Conservation (phyloP, 1,140 invertebrate genomes). For the Sipha flava region DNA sequence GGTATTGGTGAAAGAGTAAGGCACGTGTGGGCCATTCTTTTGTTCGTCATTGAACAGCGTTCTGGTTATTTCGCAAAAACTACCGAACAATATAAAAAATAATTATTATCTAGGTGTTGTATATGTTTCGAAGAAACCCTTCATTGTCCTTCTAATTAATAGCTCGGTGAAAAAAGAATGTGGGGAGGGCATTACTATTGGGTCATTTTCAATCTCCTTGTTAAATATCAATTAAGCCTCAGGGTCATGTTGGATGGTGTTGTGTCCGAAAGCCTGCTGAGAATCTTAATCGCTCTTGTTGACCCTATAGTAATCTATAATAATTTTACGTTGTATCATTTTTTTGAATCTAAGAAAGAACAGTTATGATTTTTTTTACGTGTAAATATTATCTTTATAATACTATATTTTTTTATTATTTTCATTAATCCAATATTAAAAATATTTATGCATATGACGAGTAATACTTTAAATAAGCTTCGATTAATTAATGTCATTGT, state of each 20-base stretch:
- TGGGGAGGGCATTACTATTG: neutral
- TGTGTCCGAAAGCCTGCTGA: neutral
- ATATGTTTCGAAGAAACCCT: neutral
- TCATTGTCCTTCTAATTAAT: conserved; percentile 11
- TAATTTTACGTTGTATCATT: too few species aligned
- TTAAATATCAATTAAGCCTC: conserved; percentile 3
- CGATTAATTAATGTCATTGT: neutral
- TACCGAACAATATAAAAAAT: conserved; percentile 1
- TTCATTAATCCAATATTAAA: neutral
- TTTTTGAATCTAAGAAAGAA: too few species aligned
- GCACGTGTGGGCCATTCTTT: conserved; percentile 22
- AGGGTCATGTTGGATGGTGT: neutral
- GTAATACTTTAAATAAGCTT: neutral
- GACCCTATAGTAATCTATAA: too few species aligned
- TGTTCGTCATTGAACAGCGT: neutral
- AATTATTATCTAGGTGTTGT: conserved; percentile 1
- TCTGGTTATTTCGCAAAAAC: conserved; percentile 13
- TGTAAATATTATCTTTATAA: too few species aligned
- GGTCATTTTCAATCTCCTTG: neutral
- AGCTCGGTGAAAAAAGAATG: neutral
- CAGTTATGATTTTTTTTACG: too few species aligned
- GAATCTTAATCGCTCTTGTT: neutral
- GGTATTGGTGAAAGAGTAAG: neutral
- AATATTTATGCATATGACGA: neutral
- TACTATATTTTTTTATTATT: neutral